Evolutionary conservation across 2,797 vertebrate species (phyloP).

Genomic region (Fundulus diaphanus): DNA sequence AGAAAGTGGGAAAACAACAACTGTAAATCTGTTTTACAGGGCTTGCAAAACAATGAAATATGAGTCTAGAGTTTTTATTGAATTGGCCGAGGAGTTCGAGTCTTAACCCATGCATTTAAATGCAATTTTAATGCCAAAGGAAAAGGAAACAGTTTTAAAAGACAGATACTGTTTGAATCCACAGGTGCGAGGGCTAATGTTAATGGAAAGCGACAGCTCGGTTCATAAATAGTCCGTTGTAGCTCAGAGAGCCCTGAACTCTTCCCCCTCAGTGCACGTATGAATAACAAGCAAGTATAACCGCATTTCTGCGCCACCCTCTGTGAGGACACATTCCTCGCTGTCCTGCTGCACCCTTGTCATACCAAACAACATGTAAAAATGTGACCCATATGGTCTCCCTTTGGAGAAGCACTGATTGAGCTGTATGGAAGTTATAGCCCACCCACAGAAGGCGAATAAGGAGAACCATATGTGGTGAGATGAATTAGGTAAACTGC

Average conservation of each 20-base stretch:
- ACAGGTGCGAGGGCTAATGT: slow-evolving; percentile 64
- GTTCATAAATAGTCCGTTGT: slow-evolving; percentile 55
- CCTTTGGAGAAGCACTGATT: slow-evolving; percentile 78
- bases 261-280: slow-evolving; percentile 44
- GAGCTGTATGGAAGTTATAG: slow-evolving; percentile 78
- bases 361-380: slow-evolving; percentile 81
- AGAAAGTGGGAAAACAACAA: slow-evolving; percentile 17
- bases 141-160: slow-evolving; percentile 24
- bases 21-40: slow-evolving; percentile 10
- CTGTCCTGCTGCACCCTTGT: slow-evolving; percentile 73
- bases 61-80: slow-evolving; percentile 14
- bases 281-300: slow-evolving; percentile 71
- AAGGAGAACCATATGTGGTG: slow-evolving; percentile 83
- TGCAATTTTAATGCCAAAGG: background rate
- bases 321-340: slow-evolving; percentile 71
- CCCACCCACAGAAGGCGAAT: slow-evolving; percentile 83
- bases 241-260: slow-evolving; percentile 34
- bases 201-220: slow-evolving; percentile 61
- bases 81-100: background rate
- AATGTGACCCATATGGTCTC: slow-evolving; percentile 81
- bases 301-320: slow-evolving; percentile 43
- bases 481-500: slow-evolving; percentile 86
- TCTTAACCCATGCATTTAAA: background rate
- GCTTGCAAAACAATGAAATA: slow-evolving; percentile 17
- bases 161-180: slow-evolving; percentile 24